phyloP scores from a whole-genome alignment of 1,140 invertebrate genomes.

The Aphelenchoides besseyi region DNA sequence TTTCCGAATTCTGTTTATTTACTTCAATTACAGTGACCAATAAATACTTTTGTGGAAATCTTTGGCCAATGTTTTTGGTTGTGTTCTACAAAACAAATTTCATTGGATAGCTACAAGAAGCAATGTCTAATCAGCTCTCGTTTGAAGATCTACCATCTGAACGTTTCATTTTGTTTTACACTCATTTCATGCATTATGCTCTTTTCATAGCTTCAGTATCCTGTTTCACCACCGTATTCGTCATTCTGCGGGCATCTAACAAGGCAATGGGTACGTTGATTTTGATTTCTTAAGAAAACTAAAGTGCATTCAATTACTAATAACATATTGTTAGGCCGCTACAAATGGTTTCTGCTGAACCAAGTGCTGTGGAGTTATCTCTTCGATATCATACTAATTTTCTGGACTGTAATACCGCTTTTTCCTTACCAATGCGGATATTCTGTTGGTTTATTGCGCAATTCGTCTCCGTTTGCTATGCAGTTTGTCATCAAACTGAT shows the following conservation, averaged over 20 bases:
- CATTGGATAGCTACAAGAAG: not conserved
- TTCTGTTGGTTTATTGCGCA: not conserved
- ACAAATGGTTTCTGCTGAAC: slow-evolving; percentile 30
- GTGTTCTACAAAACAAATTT: not conserved
- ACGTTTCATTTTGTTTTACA: not conserved
- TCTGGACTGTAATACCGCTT: slow-evolving; percentile 18
- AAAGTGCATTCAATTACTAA: not conserved
- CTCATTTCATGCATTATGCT: not conserved
- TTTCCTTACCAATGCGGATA: slow-evolving; percentile 21
- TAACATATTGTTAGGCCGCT: too few species aligned
- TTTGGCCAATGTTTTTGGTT: not conserved
- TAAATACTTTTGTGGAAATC: not conserved
- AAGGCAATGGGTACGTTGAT: slow-evolving; percentile 1
- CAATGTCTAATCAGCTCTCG: not conserved
- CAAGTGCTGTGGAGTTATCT: slow-evolving; percentile 22
- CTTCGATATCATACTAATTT: slow-evolving; percentile 3
- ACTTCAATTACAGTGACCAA: too few species aligned
- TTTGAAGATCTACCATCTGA: slow-evolving; percentile 1
- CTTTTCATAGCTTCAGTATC: not conserved
- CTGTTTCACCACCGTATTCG: not conserved
- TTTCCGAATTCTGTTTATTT: not conserved
- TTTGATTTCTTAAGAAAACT: not conserved
- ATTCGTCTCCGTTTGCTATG: slow-evolving; percentile 4
- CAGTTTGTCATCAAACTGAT: slow-evolving; percentile 3
- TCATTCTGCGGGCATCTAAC: not conserved